Evolutionary conservation across 2,888 invertebrate genomes (phyloP).

Genomic region (Prosopocoilus inquinatus): DNA sequence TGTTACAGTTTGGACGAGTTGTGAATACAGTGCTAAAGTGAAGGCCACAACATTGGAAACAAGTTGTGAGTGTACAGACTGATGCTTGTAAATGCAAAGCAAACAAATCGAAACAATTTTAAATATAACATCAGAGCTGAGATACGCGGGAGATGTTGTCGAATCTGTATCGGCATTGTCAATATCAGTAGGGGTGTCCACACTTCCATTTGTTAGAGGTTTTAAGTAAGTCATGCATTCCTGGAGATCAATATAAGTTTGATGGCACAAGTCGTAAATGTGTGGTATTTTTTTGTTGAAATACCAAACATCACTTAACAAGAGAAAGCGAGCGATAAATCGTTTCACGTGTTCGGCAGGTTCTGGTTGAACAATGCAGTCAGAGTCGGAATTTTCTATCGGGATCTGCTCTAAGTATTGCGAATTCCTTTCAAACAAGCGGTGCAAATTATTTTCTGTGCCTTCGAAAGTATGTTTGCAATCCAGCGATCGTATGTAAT

Average conservation of each 20-base stretch:
- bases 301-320: constrained; percentile 64
- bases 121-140: constrained; percentile 70
- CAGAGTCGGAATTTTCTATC: constrained; percentile 43
- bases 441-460: constrained; percentile 81
- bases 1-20: constrained; percentile 57
- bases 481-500: constrained; percentile 81
- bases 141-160: constrained; percentile 55
- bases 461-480: constrained; percentile 84
- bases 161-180: constrained; percentile 55
- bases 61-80: constrained; percentile 72
- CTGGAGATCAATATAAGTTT: constrained; percentile 70
- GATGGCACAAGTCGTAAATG: constrained; percentile 66
- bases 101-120: constrained; percentile 81
- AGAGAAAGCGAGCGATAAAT: constrained; percentile 57
- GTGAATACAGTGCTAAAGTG: constrained; percentile 77
- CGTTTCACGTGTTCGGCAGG: constrained; percentile 52
- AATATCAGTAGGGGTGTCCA: constrained; percentile 56
- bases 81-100: constrained; percentile 75
- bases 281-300: constrained; percentile 62
- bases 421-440: constrained; percentile 68
- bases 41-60: constrained; percentile 82
- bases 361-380: constrained; percentile 47
- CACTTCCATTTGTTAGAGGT: constrained; percentile 50
- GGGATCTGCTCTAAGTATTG: constrained; percentile 58
- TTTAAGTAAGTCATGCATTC: constrained; percentile 63